phyloP scores from a whole-genome alignment of 2,113 vertebrate species.

The Ahaetulla prasina region DNA sequence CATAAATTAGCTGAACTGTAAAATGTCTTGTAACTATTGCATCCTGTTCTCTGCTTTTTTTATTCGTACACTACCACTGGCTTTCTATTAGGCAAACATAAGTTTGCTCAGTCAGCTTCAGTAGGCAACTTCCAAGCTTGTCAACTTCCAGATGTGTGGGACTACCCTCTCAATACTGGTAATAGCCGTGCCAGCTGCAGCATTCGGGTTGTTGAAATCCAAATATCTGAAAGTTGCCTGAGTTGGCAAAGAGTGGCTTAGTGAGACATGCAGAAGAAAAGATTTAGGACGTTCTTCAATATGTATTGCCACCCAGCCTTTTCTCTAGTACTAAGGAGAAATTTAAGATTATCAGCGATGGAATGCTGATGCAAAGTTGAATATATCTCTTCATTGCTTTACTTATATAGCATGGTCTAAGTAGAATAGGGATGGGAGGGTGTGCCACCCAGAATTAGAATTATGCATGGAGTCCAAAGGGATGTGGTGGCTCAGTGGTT shows the following conservation, averaged over 20 bases:
- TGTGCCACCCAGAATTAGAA: not conserved
- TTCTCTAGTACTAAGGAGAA: not conserved
- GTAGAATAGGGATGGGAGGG: not conserved
- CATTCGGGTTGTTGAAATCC: not conserved
- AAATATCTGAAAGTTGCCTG: not conserved
- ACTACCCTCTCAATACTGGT: not conserved
- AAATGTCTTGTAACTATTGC: not conserved
- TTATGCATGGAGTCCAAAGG: not conserved
- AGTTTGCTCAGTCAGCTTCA: not conserved
- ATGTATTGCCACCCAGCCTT: not conserved
- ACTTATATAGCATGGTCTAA: not conserved
- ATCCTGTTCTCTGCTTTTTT: not conserved
- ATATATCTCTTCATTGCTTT: not conserved
- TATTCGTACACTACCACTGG: not conserved
- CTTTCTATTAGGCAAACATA: not conserved
- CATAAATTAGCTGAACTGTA: not conserved
- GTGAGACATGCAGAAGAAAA: not conserved
- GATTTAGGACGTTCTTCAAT: not conserved
- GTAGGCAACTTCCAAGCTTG: not conserved
- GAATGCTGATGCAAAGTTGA: not conserved
- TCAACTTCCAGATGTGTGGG: not conserved
- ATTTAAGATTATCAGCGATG: not conserved
- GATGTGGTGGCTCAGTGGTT: too few species aligned
- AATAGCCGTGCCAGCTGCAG: not conserved
- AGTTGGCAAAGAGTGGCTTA: not conserved